Evolutionary conservation across 2,113 vertebrate genomes (phyloP), one percentile per base, ranked within the genome.

Genomic region (Amblyornis subalaris): DNA sequence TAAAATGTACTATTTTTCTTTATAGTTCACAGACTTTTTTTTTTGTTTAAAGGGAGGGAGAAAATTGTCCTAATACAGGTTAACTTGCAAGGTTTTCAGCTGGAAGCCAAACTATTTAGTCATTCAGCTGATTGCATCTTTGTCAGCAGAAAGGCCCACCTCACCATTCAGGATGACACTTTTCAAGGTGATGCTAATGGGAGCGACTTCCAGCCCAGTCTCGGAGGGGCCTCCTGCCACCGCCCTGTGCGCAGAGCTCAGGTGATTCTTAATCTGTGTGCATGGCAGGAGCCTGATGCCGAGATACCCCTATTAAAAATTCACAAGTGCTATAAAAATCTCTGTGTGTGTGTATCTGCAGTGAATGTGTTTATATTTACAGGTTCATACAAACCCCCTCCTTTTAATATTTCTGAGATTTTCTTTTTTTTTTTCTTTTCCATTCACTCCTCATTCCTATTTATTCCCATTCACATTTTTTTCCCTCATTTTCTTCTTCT

Each of bases 141-240:
- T 89, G 84, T 64, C 94, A 93, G 80, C 65, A 74, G 61, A 78
- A 74, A 54, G 25, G 53, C 53, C 40, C 5, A 0, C 64, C 51
- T 95, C 86, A 50, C 64, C 2, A 0, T 26, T 50, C 75, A 45
- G 54, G 40, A 48, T 19, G 64, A 80, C 71, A 44, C 40, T 92
- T 89, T 74, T 74, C 91, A 92, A 84, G 89, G 87, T 64, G 89
- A 80, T 86, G 86, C 6, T 92, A 90, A 69, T 21, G 33, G 78
- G 16, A 78, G 15, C 0, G 0, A 50, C 47, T 73, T 70, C 36
- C 67, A 83, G 47, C 33, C 83, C 1, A 2, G 38, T 24, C 67
- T 70, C 13, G 0, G 69, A 77, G 45, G 33, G 24, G 36, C 23
- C 26, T 40, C 72, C 89, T 90, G 76, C 76, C 69, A 51, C 2